These are phyloP conservation scores for Alauda arvensis DNA, from an alignment of 2,797 vertebrate genomes.

Conservation along the genomic window DNA sequence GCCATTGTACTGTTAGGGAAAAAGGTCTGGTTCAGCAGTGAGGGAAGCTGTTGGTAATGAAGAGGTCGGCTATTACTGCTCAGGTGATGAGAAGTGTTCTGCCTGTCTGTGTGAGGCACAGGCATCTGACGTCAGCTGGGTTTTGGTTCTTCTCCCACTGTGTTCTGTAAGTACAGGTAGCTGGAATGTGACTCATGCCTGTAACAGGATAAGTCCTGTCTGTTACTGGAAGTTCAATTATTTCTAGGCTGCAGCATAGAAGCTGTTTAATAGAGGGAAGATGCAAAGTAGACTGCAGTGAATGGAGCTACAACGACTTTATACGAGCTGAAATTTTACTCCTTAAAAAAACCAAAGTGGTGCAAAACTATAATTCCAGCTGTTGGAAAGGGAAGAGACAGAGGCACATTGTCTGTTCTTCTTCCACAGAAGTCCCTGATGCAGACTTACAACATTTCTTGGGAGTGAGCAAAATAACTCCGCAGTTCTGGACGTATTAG, in stretches of 20 bases:
- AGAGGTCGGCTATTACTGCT: not conserved
- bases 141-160: not conserved
- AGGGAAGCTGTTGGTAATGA: not conserved
- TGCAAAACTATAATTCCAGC: not conserved
- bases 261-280: not conserved
- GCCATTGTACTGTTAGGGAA: accelerated
- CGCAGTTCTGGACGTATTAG: not conserved
- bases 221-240: not conserved
- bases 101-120: not conserved
- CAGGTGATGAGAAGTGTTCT: not conserved
- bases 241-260: not conserved
- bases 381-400: not conserved
- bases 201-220: not conserved
- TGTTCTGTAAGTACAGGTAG: not conserved
- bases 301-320: not conserved
- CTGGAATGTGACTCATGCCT: not conserved
- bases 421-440: not conserved
- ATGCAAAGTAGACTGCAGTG: not conserved
- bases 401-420: not conserved
- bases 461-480: not conserved
- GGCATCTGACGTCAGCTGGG: accelerated
- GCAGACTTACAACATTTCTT: not conserved
- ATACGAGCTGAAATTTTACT: not conserved
- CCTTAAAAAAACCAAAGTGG: not conserved
- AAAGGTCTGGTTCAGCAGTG: not conserved